A percentile compares a stretch with the other conserved stretches of the same genome.
phyloP scores from a whole-genome alignment of 1,140 invertebrate genomes.

The Copidosoma floridanum region DNA sequence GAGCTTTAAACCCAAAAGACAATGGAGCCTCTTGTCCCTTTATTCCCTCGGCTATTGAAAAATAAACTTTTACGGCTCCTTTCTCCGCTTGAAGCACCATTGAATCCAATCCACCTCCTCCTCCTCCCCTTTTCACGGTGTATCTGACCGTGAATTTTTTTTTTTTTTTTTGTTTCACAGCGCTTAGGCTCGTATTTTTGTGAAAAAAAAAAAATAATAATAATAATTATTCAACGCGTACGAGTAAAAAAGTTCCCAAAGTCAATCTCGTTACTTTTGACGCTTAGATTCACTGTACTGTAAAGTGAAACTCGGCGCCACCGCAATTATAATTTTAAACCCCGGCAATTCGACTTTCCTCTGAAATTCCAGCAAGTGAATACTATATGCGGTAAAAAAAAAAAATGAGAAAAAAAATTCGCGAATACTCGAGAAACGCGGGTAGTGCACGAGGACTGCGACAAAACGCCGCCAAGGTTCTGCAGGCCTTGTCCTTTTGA shows the following conservation, averaged over 20 bases:
- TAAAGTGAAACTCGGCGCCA: background rate
- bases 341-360: background rate
- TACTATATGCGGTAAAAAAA: background rate
- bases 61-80: background rate
- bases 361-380: background rate
- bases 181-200: too few species aligned
- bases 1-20: constrained; percentile 10
- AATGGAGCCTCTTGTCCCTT: constrained; percentile 12
- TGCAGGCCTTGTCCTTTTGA: constrained; percentile 8
- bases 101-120: background rate
- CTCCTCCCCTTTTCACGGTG: too few species aligned
- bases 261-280: background rate
- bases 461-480: constrained; percentile 3
- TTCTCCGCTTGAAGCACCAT: background rate
- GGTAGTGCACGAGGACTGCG: background rate
- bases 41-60: constrained; percentile 3
- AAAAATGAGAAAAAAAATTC: background rate
- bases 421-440: too few species aligned
- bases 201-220: too few species aligned
- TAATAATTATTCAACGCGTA: too few species aligned
- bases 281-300: too few species aligned
- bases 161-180: too few species aligned
- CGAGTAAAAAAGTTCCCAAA: background rate
- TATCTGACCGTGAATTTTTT: constrained; percentile 1
- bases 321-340: background rate